Conservation (phyloP, 2,888 invertebrate genomes). For the Apomyelois bistriatella region DNA sequence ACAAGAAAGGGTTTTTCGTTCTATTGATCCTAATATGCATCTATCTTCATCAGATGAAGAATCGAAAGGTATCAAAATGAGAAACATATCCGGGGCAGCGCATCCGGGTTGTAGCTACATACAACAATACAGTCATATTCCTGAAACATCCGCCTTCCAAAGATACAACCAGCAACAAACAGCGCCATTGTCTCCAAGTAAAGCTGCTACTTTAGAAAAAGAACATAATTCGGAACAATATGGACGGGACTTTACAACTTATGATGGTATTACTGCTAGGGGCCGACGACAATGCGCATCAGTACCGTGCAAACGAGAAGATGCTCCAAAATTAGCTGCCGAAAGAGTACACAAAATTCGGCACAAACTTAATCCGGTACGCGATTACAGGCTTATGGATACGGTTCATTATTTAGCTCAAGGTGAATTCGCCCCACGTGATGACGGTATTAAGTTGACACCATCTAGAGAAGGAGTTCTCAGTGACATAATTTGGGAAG, state of each 20-base stretch:
- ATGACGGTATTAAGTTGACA: slow-evolving; percentile 71
- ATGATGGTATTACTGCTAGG: slow-evolving; percentile 68
- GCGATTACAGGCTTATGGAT: slow-evolving; percentile 72
- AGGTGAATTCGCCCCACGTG: slow-evolving; percentile 72
- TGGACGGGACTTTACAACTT: slow-evolving; percentile 67
- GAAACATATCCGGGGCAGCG: slow-evolving; percentile 34
- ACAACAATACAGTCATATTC: slow-evolving; percentile 68
- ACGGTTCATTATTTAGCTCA: slow-evolving; percentile 74
- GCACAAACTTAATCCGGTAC: slow-evolving; percentile 68
- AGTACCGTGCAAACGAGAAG: slow-evolving; percentile 63
- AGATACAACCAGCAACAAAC: slow-evolving; percentile 58
- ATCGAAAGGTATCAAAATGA: slow-evolving; percentile 40
- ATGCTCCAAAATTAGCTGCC: slow-evolving; percentile 59
- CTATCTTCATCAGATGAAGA: slow-evolving; percentile 63
- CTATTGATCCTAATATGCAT: slow-evolving; percentile 49
- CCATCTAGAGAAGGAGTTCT: slow-evolving; percentile 71
- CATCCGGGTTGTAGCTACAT: slow-evolving; percentile 66
- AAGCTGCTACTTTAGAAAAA: slow-evolving; percentile 61
- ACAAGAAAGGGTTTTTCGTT: slow-evolving; percentile 65
- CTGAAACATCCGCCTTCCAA: slow-evolving; percentile 70
- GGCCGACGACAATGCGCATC: slow-evolving; percentile 66
- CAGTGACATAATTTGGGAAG: slow-evolving; percentile 74
- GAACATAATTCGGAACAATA: slow-evolving; percentile 72
- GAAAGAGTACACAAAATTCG: slow-evolving; percentile 70
- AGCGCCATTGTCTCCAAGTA: slow-evolving; percentile 54